phyloP scores from a whole-genome alignment of 2,797 vertebrate genomes.

The Oryzias dopingdopingensis region DNA sequence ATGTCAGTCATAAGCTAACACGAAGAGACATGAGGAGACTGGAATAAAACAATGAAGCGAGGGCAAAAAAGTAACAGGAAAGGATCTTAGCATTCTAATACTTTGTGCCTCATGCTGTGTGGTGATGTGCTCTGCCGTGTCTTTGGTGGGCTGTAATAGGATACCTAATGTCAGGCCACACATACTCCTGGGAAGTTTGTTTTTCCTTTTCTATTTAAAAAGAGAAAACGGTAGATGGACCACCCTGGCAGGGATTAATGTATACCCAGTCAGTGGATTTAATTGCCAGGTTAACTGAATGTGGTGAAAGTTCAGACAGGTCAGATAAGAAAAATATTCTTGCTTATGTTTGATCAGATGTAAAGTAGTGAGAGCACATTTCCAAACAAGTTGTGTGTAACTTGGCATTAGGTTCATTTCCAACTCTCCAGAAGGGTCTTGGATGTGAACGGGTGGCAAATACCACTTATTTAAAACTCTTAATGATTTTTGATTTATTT shows the following conservation, averaged over 20 bases:
- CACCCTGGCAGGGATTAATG: conserved; percentile 64
- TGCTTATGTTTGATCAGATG: conserved; percentile 14
- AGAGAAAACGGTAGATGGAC: conserved; percentile 60
- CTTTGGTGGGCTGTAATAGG: conserved; percentile 72
- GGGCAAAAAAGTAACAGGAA: conserved; percentile 33
- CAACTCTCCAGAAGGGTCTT: conserved; percentile 4
- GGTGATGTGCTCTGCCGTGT: conserved; percentile 66
- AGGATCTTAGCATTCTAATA: conserved; percentile 76
- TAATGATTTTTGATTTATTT: too few relatives aligned
- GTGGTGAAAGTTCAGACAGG: conserved; percentile 30
- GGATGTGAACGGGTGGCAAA: too few relatives aligned
- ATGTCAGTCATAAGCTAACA: conserved; percentile 32
- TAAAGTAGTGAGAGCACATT: conserved; percentile 16
- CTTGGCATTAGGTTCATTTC: conserved; percentile 4
- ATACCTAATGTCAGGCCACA: conserved; percentile 69
- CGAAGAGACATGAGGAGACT: conserved; percentile 18
- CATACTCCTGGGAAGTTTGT: conserved; percentile 60
- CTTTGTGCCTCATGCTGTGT: conserved; percentile 65
- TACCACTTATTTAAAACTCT: too few relatives aligned
- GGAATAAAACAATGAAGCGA: conserved; percentile 18
- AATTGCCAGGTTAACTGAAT: conserved; percentile 38
- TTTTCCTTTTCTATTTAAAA: conserved; percentile 32
- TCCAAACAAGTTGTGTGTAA: conserved; percentile 20
- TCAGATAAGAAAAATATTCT: conserved; percentile 23
- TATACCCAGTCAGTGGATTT: conserved; percentile 35